phyloP scores from a whole-genome alignment of 2,888 invertebrate genomes.

The Thereva nobilitata region DNA sequence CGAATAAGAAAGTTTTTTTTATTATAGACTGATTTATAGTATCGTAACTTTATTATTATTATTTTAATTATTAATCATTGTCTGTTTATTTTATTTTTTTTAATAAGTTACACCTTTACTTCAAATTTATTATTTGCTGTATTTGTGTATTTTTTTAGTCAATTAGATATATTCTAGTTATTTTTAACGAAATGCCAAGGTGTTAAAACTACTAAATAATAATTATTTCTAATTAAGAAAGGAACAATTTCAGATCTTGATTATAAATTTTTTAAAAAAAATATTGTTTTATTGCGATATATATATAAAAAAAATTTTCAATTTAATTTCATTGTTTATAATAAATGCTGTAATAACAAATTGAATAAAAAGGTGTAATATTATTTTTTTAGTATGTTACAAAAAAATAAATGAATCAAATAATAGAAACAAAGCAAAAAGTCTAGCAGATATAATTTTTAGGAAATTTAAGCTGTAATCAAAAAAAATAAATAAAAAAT shows the following conservation, averaged over 20 bases:
- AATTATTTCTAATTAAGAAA: no score
- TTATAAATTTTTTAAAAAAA: no score
- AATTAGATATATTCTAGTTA: slow-evolving; percentile 18
- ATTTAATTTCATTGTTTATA: slow-evolving; percentile 22
- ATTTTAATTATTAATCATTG: slow-evolving; percentile 22
- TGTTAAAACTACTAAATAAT: no score
- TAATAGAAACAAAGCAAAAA: not conserved
- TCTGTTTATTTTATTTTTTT: slow-evolving; percentile 10
- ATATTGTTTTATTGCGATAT: not conserved
- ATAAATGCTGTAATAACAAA: slow-evolving; percentile 20
- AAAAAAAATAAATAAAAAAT: slow-evolving; percentile 1
- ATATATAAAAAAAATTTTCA: slow-evolving; percentile 17
- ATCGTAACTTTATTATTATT: slow-evolving; percentile 15
- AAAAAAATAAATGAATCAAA: no score
- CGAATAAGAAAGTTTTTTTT: slow-evolving; percentile 24
- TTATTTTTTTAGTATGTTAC: slow-evolving; percentile 27
- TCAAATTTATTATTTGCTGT: slow-evolving; percentile 23
- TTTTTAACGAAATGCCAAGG: slow-evolving; percentile 3
- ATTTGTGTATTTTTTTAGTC: slow-evolving; percentile 29
- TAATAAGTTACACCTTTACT: slow-evolving; percentile 9
- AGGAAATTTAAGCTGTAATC: slow-evolving; percentile 26
- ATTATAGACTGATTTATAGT: slow-evolving; percentile 35
- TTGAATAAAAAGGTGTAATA: slow-evolving; percentile 23
- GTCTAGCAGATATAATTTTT: slow-evolving; percentile 24
- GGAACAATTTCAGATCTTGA: no score